Conservation (phyloP, 2,888 invertebrate species). For the Drosophila robusta region DNA sequence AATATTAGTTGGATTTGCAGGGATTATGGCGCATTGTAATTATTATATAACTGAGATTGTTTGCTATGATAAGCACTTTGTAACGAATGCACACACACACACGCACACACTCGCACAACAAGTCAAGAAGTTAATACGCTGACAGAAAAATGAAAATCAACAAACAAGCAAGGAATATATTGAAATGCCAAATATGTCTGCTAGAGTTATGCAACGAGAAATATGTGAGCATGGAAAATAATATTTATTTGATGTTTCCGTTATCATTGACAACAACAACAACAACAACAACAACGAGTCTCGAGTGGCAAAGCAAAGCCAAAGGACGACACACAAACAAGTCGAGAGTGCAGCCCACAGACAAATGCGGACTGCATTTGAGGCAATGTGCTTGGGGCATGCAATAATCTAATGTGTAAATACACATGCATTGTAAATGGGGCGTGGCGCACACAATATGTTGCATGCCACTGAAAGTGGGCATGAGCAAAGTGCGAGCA, state of each 20-base stretch:
- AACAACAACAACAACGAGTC: constrained; percentile 49
- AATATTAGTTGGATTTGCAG: constrained; percentile 9
- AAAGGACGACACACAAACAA: constrained; percentile 50
- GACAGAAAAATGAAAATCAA: constrained; percentile 11
- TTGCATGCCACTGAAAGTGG: constrained; percentile 64
- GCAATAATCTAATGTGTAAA: constrained; percentile 81
- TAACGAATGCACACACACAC: constrained; percentile 26
- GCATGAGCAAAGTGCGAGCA: constrained; percentile 48
- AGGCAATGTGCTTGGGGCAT: constrained; percentile 72
- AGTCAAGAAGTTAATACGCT: constrained; percentile 27
- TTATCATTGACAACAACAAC: constrained; percentile 37
- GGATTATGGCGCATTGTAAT: constrained; percentile 21
- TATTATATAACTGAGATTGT: constrained; percentile 4
- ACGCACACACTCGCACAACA: constrained; percentile 20
- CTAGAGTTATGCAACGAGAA: constrained; percentile 17
- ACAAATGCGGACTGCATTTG: constrained; percentile 31
- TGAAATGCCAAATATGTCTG: constrained; percentile 28
- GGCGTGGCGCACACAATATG: constrained; percentile 61
- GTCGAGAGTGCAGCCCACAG: neutral
- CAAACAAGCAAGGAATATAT: constrained; percentile 20
- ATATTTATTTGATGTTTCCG: constrained; percentile 79
- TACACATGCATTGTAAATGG: constrained; percentile 68
- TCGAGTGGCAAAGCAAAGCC: constrained; percentile 58
- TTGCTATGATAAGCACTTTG: constrained; percentile 36
- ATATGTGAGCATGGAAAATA: constrained; percentile 52